A percentile compares a stretch with the other conserved stretches of the same genome.
Conservation (phyloP, 2,888 invertebrate genomes). For the Lypha dubia region DNA sequence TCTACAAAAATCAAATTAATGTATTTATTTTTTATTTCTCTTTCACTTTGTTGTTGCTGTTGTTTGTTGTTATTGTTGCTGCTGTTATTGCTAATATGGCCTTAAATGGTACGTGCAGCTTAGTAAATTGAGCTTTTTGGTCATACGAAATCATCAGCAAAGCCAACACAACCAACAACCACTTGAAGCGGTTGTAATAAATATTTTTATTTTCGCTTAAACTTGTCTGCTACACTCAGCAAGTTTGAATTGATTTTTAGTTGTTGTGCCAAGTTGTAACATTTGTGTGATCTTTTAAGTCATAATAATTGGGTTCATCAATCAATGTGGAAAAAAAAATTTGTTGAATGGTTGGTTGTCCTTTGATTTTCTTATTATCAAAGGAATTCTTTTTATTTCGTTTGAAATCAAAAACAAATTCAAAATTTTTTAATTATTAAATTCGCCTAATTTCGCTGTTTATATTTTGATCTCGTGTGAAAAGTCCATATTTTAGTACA, state of each 20-base stretch:
- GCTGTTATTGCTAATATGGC: constrained; percentile 60
- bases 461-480: no score
- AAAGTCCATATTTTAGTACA: no score
- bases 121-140: constrained; percentile 66
- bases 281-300: no score
- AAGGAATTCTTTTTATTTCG: no score
- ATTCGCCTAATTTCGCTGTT: no score
- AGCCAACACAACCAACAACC: constrained; percentile 58
- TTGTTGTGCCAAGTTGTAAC: no score
- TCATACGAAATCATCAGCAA: constrained; percentile 60
- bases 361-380: no score
- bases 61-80: constrained; percentile 35
- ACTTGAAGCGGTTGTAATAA: constrained; percentile 37
- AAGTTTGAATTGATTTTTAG: not conserved
- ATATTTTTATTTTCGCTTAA: not conserved
- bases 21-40: constrained; percentile 63
- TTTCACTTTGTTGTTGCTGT: constrained; percentile 34
- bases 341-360: no score
- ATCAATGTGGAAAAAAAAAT: no score
- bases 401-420: no score
- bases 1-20: constrained; percentile 72
- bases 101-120: constrained; percentile 71
- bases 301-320: no score
- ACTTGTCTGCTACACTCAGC: constrained; percentile 1
- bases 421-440: no score